Conservation (phyloP, 2,888 invertebrate species). For the Calameuta filiformis region DNA sequence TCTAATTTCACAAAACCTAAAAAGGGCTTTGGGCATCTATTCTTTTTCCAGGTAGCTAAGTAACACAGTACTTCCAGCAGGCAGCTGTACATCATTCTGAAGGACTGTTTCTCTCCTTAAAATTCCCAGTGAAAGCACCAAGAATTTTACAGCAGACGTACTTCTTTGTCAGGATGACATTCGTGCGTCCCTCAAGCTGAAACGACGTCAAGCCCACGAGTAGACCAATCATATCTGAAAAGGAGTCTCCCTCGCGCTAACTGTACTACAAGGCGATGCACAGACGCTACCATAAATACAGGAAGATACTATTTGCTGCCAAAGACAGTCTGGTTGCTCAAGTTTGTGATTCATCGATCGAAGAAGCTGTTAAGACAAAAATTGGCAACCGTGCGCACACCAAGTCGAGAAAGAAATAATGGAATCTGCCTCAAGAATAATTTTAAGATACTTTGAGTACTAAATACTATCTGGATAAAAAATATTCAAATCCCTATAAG, state of each 20-base stretch:
- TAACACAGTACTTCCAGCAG: background rate
- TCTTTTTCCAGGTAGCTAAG: background rate
- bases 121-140: too few relatives aligned
- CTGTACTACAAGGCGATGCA: background rate
- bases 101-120: background rate
- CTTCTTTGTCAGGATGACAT: background rate
- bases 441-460: background rate
- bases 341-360: background rate
- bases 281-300: background rate
- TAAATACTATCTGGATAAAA: background rate
- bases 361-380: background rate
- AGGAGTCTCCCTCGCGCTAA: background rate
- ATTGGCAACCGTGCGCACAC: background rate
- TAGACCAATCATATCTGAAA: background rate
- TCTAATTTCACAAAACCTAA: background rate
- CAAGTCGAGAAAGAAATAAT: background rate
- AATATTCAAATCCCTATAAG: background rate
- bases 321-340: background rate
- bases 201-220: background rate
- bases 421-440: background rate
- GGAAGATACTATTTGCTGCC: background rate
- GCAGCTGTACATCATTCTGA: background rate
- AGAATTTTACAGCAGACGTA: background rate
- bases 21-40: background rate
- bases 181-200: background rate